Evolutionary conservation across 2,888 invertebrate species (phyloP), one percentile per base, ranked within the genome.

Genomic region (Eupithecia dodoneata): DNA sequence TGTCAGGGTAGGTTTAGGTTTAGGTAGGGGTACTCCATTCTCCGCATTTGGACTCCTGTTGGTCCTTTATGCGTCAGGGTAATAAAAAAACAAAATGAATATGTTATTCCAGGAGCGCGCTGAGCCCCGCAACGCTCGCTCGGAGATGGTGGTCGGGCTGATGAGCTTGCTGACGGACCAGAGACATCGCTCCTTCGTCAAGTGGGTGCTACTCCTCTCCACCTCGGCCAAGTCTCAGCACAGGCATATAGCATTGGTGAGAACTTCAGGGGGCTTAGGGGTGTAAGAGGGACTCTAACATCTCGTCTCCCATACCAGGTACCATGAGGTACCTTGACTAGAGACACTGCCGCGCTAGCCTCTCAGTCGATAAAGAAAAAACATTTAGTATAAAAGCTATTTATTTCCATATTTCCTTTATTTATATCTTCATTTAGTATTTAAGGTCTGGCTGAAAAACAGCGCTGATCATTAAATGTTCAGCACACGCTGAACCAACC

Each of bases 231-330:
- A 91, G 87, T 78, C 91, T 7, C 67, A 84, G 15, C 93, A 95
- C 84, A 87, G 95, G 47, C 93, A 93, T 73, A 85, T 95, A 77
- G 93, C 95, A 72, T 67, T 95, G 85, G 95, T 95, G 89, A 79
- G 63, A 63, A 10, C 63, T 30, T 30, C 30, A 30, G 30, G 30
- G 30, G 30, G 30, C 30, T 30, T 30, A 30, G 30, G 30, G 30
- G 30, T 30, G 30, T 30, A 30, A 30, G 30, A 30, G 30, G 30
- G 30, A 30, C 30, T 30, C 30, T 1, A 30, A 30, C 30, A 30
- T 30, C 30, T 30, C 30, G 30, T 30, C 30, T 30, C 30, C 30
- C 30, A 1, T 30, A 30, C 30, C 30, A 30, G 30, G 30, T 30
- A 30, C 30, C 30, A 30, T 30, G 30, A 30, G 30, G 30, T 30